These are phyloP conservation scores for Ophion ventricosus DNA, from an alignment of 2,888 invertebrate species.

Conservation along the genomic window DNA sequence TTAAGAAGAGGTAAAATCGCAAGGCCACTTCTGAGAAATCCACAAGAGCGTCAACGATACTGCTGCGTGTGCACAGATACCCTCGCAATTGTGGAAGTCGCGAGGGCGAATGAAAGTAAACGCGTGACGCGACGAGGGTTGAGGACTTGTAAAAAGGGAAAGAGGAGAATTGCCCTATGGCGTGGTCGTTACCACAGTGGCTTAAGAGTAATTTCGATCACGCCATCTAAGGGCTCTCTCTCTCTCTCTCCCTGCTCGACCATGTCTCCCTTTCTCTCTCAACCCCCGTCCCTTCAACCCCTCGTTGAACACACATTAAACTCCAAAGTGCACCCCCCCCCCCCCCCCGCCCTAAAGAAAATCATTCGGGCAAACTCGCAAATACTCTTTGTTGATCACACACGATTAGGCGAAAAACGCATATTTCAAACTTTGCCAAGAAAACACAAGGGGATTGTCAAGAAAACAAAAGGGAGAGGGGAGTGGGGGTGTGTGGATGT, in stretches of 20 bases:
- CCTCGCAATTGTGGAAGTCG: constrained; percentile 56
- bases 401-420: constrained; percentile 25
- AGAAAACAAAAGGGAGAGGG: too few relatives aligned
- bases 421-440: background rate
- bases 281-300: background rate
- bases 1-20: constrained; percentile 18
- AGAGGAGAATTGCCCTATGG: constrained; percentile 37
- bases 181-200: constrained; percentile 54
- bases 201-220: constrained; percentile 68
- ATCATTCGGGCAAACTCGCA: constrained; percentile 39
- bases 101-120: constrained; percentile 58
- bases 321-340: constrained; percentile 7
- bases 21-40: constrained; percentile 64
- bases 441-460: background rate
- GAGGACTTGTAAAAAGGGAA: constrained; percentile 48
- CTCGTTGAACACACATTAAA: constrained; percentile 24
- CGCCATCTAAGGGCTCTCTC: constrained; percentile 56
- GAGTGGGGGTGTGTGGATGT: background rate
- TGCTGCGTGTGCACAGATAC: constrained; percentile 52
- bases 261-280: background rate
- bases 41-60: constrained; percentile 64
- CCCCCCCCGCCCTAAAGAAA: constrained; percentile 13
- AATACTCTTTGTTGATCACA: constrained; percentile 33
- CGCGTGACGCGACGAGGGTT: constrained; percentile 49
- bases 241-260: background rate